These are phyloP conservation scores for Cheirogaleus major DNA, from an alignment of 2,797 vertebrate species.

Conservation along the genomic window DNA sequence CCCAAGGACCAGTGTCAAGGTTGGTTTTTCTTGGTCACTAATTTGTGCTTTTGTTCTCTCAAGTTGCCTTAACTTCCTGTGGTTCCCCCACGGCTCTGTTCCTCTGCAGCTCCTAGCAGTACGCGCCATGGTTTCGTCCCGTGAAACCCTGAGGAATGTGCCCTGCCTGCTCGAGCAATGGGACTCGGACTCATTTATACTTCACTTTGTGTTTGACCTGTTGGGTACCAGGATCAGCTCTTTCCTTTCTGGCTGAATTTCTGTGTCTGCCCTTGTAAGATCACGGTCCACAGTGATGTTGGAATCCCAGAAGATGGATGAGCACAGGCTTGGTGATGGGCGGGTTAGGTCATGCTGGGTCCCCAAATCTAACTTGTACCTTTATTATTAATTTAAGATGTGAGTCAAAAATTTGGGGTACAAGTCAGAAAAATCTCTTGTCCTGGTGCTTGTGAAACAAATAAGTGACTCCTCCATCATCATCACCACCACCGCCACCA, in stretches of 20 bases:
- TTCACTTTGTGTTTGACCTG: constrained; percentile 27
- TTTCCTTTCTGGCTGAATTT: constrained; percentile 28
- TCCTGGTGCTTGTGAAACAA: not conserved
- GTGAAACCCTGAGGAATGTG: not conserved
- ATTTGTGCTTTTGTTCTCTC: not conserved
- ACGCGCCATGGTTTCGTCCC: not conserved
- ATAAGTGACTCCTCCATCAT: not conserved
- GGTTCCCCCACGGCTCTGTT: not conserved
- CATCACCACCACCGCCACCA: too few species aligned
- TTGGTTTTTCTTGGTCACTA: not conserved
- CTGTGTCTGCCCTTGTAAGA: not conserved
- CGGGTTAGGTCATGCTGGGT: not conserved
- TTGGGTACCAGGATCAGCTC: not conserved
- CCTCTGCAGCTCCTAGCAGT: not conserved
- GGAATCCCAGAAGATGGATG: not conserved
- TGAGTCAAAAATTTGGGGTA: not conserved
- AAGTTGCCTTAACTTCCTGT: not conserved
- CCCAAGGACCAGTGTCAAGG: not conserved
- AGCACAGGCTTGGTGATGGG: not conserved
- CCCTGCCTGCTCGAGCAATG: not conserved
- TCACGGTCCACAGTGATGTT: not conserved
- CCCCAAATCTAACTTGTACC: not conserved
- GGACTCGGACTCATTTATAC: not conserved
- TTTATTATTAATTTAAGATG: not conserved
- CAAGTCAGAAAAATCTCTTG: not conserved